Evolutionary conservation across 92 coral and sea anemone genomes (phyloP).

Genomic region (Zoanthus sansibaricus): DNA sequence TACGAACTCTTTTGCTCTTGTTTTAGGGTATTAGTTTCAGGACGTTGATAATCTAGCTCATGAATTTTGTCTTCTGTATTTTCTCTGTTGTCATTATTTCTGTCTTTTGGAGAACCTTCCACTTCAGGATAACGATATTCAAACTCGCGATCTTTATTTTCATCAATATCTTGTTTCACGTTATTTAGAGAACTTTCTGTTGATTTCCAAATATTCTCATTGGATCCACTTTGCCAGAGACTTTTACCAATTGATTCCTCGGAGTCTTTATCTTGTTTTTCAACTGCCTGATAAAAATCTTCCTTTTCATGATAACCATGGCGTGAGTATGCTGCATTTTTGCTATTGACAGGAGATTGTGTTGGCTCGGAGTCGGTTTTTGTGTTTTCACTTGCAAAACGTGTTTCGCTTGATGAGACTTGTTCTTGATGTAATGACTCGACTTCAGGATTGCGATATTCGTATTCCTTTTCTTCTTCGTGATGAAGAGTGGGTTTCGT

Average conservation of each 20-base stretch:
- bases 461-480: background rate
- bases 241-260: background rate
- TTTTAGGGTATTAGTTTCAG: too few relatives aligned
- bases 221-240: background rate
- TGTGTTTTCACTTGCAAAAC: slow-evolving; percentile 1
- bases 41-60: too few relatives aligned
- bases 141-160: background rate
- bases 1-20: too few relatives aligned
- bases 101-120: background rate
- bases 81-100: background rate
- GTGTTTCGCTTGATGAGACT: background rate
- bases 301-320: background rate
- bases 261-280: background rate
- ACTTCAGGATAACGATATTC: slow-evolving; percentile 16
- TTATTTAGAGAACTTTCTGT: background rate
- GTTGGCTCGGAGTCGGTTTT: background rate
- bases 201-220: background rate
- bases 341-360: background rate
- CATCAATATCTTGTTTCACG: background rate
- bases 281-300: background rate
- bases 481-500: background rate
- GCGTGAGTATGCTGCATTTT: background rate
- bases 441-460: slow-evolving; percentile 25
- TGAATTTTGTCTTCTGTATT: too few relatives aligned
- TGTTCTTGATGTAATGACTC: slow-evolving; percentile 3